Conservation (phyloP, 2,113 vertebrate species). For the Alces alces region DNA sequence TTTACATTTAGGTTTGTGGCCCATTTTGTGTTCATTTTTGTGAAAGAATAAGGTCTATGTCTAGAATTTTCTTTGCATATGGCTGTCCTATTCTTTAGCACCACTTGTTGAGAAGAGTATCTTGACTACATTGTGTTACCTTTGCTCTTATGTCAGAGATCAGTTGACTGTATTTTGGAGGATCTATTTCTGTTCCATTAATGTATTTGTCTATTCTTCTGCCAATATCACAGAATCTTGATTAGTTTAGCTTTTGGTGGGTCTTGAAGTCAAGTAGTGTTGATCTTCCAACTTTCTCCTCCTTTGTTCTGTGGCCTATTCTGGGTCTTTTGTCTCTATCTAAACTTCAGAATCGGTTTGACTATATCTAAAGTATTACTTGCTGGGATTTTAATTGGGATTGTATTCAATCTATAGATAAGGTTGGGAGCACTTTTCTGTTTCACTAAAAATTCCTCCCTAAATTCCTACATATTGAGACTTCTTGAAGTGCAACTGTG, state of each 20-base stretch:
- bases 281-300: not conserved
- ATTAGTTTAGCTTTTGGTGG: not conserved
- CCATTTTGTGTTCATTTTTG: not conserved
- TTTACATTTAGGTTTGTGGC: not conserved
- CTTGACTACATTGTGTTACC: not conserved
- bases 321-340: not conserved
- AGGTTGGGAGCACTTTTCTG: not conserved
- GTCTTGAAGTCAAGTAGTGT: not conserved
- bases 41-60: not conserved
- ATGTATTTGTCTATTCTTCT: not conserved
- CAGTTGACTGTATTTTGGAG: not conserved
- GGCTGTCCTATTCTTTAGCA: not conserved
- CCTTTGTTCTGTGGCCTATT: not conserved
- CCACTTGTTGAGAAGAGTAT: not conserved
- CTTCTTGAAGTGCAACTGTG: not conserved
- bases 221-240: not conserved
- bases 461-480: not conserved
- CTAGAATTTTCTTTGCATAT: not conserved
- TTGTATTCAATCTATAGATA: not conserved
- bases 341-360: not conserved
- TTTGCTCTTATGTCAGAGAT: not conserved
- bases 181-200: not conserved
- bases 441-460: not conserved
- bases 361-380: not conserved
- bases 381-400: not conserved